A percentile compares a stretch with the other conserved stretches of the same genome.
Conservation (phyloP, 1,140 invertebrate genomes). For the Rhizoglyphus robini region DNA sequence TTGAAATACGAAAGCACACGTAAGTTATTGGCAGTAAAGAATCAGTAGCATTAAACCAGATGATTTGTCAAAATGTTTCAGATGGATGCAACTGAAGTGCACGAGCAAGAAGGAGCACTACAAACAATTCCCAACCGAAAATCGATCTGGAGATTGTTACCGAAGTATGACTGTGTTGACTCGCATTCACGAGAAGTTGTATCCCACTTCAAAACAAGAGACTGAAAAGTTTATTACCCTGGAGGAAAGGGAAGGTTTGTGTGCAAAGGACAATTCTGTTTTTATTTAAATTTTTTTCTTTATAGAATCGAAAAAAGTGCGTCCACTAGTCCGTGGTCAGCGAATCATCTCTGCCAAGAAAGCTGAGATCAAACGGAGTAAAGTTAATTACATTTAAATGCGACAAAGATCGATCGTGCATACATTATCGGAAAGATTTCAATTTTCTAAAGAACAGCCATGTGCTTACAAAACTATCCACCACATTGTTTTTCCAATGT, state of each 20-base stretch:
- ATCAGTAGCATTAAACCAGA: background rate
- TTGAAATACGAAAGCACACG: background rate
- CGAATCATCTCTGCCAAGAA: background rate
- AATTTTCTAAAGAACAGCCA: too few relatives aligned
- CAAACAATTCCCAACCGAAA: background rate
- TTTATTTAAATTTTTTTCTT: too few relatives aligned
- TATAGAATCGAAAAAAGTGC: background rate
- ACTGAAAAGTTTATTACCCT: background rate
- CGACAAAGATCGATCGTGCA: background rate
- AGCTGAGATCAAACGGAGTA: background rate
- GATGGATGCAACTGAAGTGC: conserved; percentile 12
- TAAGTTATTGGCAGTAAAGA: background rate
- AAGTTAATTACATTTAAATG: background rate
- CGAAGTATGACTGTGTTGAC: conserved; percentile 3
- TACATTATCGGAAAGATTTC: too few relatives aligned
- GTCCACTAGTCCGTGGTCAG: background rate
- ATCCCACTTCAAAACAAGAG: background rate
- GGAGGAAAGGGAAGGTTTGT: background rate
- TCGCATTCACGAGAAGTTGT: background rate
- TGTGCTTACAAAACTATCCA: too few relatives aligned
- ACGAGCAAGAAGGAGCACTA: background rate
- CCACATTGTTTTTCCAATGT: too few relatives aligned
- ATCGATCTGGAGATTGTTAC: background rate
- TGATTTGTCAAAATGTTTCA: background rate
- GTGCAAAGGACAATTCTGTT: too few relatives aligned